These are phyloP conservation scores for Carposina sasakii DNA, from an alignment of 1,140 invertebrate genomes.

Conservation along the genomic window DNA sequence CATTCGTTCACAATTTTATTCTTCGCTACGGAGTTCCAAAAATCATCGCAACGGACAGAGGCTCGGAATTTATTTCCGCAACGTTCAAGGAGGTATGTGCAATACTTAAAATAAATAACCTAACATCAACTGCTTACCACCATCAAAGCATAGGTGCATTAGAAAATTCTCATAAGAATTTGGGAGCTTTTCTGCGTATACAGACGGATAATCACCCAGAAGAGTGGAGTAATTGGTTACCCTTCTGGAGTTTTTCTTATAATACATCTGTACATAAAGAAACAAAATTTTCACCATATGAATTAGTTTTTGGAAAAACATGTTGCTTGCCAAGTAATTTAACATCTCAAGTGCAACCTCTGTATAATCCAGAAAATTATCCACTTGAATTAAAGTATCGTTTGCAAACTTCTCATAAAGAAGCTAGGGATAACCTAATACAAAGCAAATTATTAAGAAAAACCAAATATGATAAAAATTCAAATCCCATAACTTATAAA, in stretches of 20 bases:
- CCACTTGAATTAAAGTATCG: constrained; percentile 13
- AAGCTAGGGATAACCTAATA: constrained; percentile 16
- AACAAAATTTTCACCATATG: constrained; percentile 21
- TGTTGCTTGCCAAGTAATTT: constrained; percentile 14
- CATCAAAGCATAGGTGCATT: constrained; percentile 8
- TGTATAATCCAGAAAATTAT: constrained; percentile 5
- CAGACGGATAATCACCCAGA: constrained; percentile 1
- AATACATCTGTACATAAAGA: constrained; percentile 4
- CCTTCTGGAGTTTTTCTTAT: neutral
- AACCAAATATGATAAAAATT: neutral
- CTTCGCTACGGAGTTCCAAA: neutral
- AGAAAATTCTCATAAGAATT: constrained; percentile 32
- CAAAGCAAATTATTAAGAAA: constrained; percentile 15
- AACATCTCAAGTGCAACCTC: constrained; percentile 1
- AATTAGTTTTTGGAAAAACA: constrained; percentile 29
- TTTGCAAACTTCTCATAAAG: constrained; percentile 9
- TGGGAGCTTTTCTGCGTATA: constrained; percentile 25
- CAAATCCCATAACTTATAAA: constrained; percentile 8
- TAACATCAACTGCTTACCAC: neutral
- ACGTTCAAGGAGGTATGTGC: constrained; percentile 1
- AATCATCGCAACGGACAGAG: neutral
- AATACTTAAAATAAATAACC: constrained; percentile 8
- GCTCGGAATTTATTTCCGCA: neutral
- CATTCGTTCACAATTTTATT: neutral
- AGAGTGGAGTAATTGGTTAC: neutral